Conservation (phyloP, 2,797 vertebrate genomes). For the Urophycis tenuis region DNA sequence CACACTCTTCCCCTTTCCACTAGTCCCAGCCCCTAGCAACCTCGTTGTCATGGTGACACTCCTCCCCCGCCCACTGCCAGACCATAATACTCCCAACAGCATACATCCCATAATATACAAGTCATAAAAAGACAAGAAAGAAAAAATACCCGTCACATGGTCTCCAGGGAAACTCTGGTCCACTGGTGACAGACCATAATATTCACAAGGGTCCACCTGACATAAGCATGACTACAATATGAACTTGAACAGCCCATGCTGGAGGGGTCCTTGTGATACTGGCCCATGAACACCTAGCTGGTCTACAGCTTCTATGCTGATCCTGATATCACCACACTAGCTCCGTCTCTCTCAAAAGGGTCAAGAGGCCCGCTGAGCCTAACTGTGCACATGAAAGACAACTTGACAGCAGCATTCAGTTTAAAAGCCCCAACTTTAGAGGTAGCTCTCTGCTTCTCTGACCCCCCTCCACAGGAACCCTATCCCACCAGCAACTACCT, state of each 20-base stretch:
- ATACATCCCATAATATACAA: slow-evolving; percentile 81
- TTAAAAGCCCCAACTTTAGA: not conserved
- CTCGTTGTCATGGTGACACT: slow-evolving; percentile 72
- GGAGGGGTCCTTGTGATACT: not conserved
- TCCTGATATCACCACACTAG: not conserved
- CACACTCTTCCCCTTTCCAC: slow-evolving; percentile 67
- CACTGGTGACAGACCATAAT: slow-evolving; percentile 76
- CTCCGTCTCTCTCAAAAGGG: slow-evolving; percentile 11
- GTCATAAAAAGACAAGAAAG: slow-evolving; percentile 69
- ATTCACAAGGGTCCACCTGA: slow-evolving; percentile 63
- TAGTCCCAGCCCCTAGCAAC: slow-evolving; percentile 77
- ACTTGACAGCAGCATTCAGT: not conserved
- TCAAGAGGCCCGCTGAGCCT: slow-evolving; percentile 21
- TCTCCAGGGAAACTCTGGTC: slow-evolving; percentile 75
- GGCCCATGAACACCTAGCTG: not conserved
- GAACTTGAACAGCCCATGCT: slow-evolving; percentile 32
- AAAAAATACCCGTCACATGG: slow-evolving; percentile 62
- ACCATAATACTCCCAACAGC: slow-evolving; percentile 76
- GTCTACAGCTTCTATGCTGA: not conserved
- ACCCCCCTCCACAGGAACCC: not conserved
- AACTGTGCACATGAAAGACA: not conserved
- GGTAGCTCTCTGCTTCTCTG: not conserved
- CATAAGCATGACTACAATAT: slow-evolving; percentile 39
- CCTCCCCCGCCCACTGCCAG: slow-evolving; percentile 57
- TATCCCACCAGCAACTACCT: not conserved